A percentile compares a stretch with the other conserved stretches of the same genome.
phyloP scores from a whole-genome alignment of 2,888 invertebrate species.

The Drosophila macrospina region DNA sequence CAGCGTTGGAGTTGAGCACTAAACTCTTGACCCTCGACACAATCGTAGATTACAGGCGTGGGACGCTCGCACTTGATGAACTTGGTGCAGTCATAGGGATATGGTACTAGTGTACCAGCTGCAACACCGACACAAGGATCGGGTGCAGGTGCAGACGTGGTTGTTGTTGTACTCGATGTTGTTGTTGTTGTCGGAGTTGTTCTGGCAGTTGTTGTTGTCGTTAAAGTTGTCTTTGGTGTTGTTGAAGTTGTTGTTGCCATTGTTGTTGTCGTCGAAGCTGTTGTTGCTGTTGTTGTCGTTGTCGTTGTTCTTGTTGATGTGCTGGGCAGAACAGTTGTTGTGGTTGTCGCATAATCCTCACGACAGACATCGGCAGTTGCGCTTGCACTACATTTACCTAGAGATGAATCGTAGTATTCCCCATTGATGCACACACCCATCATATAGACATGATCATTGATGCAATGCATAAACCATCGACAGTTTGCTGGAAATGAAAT shows the following conservation, averaged over 20 bases:
- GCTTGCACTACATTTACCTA: slow-evolving; percentile 45
- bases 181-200: slow-evolving; percentile 21
- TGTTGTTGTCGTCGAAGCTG: slow-evolving; percentile 20
- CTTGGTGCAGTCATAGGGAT: slow-evolving; percentile 64
- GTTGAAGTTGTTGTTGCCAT: not conserved
- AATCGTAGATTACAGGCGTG: slow-evolving; percentile 32
- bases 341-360: not conserved
- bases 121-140: slow-evolving; percentile 45
- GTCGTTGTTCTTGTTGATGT: not conserved
- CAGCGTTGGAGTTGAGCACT: slow-evolving; percentile 60
- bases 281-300: slow-evolving; percentile 5
- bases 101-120: slow-evolving; percentile 48
- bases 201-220: slow-evolving; percentile 4
- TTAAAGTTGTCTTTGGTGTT: not conserved
- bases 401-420: slow-evolving; percentile 58
- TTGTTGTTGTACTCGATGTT: not conserved
- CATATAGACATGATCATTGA: slow-evolving; percentile 67
- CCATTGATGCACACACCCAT: slow-evolving; percentile 86
- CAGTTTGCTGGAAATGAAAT: slow-evolving; percentile 57
- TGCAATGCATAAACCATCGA: slow-evolving; percentile 59
- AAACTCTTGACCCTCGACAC: slow-evolving; percentile 55
- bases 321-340: slow-evolving; percentile 4
- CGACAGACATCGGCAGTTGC: slow-evolving; percentile 57
- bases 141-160: slow-evolving; percentile 10
- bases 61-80: slow-evolving; percentile 48